Evolutionary conservation across 2,797 vertebrate genomes (phyloP).

Genomic region (Gephyroberyx darwinii): DNA sequence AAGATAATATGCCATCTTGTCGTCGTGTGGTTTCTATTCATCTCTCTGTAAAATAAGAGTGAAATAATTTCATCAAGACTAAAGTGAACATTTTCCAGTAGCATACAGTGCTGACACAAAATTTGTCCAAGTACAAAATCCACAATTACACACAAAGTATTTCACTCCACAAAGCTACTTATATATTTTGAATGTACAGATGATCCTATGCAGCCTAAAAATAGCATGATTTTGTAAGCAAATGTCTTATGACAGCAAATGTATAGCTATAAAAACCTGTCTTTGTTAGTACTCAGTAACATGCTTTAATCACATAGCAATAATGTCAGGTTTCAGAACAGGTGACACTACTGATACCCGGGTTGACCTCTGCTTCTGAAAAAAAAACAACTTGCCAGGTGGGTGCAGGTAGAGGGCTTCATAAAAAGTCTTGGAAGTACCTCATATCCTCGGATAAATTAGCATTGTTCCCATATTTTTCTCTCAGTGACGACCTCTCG

Average conservation of each 20-base stretch:
- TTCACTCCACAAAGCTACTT: conserved; percentile 26
- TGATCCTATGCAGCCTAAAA: not conserved
- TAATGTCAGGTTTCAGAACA: not conserved
- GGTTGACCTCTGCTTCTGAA: too few species aligned
- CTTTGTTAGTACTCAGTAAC: too few species aligned
- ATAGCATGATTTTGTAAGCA: not conserved
- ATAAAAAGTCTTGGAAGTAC: too few species aligned
- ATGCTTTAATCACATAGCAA: not conserved
- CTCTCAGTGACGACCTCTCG: too few species aligned
- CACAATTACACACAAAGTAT: conserved; percentile 1
- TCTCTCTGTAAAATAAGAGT: conserved; percentile 66
- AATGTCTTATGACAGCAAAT: too few species aligned
- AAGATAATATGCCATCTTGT: conserved; percentile 49
- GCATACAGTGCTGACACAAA: conserved; percentile 2
- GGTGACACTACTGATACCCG: not conserved
- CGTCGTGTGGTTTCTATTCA: conserved; percentile 46
- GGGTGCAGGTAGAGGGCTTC: too few species aligned
- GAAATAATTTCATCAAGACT: conserved; percentile 53
- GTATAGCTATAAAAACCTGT: too few species aligned
- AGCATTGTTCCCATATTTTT: too few species aligned
- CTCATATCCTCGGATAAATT: too few species aligned
- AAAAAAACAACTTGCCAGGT: too few species aligned
- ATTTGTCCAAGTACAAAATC: conserved; percentile 2
- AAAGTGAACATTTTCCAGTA: conserved; percentile 26
- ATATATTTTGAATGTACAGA: conserved; percentile 4